Evolutionary conservation across 92 coral and sea anemone genomes (phyloP).

Genomic region (Epizoanthus stellaris): DNA sequence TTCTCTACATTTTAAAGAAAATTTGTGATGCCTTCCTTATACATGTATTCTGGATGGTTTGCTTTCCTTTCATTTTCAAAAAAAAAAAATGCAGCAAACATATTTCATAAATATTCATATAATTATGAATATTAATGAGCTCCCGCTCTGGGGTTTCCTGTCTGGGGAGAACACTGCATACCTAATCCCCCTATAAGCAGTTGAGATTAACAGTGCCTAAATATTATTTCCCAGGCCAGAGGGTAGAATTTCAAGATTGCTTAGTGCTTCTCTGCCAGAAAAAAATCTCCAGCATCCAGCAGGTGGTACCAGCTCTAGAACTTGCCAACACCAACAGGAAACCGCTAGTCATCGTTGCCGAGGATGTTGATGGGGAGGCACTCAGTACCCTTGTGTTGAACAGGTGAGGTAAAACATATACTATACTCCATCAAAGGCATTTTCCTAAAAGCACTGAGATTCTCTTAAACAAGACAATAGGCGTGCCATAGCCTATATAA

Average conservation of each 20-base stretch:
- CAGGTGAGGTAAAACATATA: slow-evolving; percentile 62
- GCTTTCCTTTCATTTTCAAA: no score
- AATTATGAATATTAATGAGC: no score
- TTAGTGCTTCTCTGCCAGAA: slow-evolving; percentile 90
- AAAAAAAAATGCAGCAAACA: no score
- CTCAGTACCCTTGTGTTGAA: slow-evolving; percentile 95
- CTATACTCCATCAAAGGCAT: neutral
- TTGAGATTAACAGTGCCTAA: neutral
- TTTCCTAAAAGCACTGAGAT: neutral
- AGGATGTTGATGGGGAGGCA: slow-evolving; percentile 99
- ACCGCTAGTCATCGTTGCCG: slow-evolving; percentile 96
- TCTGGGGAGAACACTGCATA: no score
- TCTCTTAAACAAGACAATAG: no score
- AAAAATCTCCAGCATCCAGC: slow-evolving; percentile 97
- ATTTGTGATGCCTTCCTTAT: no score
- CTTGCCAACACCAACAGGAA: slow-evolving; percentile 91
- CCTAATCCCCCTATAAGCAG: no score
- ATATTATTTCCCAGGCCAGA: slow-evolving; percentile 75
- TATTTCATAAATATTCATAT: no score
- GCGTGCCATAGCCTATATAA: no score
- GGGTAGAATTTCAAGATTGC: slow-evolving; percentile 94
- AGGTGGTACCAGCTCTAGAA: slow-evolving; percentile 98
- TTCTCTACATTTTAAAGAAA: no score
- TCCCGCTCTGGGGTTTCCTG: no score
- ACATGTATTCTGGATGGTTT: no score